Conservation (phyloP, 2,113 vertebrate species). For the Rhea pennata region DNA sequence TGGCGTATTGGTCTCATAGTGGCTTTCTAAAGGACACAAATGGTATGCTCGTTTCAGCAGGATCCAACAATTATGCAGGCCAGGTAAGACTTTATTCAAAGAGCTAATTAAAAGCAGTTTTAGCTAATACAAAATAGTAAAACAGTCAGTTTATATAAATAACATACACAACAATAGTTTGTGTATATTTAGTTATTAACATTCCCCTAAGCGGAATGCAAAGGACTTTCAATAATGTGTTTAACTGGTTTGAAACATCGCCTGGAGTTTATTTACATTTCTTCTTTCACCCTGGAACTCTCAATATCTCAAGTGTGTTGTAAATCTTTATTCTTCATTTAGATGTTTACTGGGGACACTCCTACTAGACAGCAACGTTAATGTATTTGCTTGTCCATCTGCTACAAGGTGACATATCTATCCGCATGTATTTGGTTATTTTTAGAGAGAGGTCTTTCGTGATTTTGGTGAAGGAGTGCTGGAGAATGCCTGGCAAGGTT, state of each 20-base stretch:
- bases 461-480: slow-evolving; percentile 83
- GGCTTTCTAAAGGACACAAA: slow-evolving; percentile 75
- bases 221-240: not conserved
- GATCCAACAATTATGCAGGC: slow-evolving; percentile 76
- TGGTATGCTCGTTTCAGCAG: slow-evolving; percentile 75
- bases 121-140: not conserved
- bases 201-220: not conserved
- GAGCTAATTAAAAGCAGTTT: not conserved
- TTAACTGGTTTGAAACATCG: not conserved
- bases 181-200: not conserved
- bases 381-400: not conserved
- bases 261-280: accelerated
- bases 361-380: not conserved
- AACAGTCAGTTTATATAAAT: no score
- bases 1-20: slow-evolving; percentile 82
- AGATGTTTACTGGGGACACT: not conserved
- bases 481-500: slow-evolving; percentile 82
- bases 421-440: not conserved
- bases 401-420: no score
- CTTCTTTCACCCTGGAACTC: not conserved
- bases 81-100: slow-evolving; percentile 76
- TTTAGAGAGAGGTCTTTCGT: slow-evolving; percentile 78
- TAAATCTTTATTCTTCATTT: not conserved
- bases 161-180: no score
- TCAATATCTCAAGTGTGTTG: not conserved